These are phyloP conservation scores for Eidolon dupreanum DNA, from an alignment of 2,797 vertebrate species.

Conservation along the genomic window DNA sequence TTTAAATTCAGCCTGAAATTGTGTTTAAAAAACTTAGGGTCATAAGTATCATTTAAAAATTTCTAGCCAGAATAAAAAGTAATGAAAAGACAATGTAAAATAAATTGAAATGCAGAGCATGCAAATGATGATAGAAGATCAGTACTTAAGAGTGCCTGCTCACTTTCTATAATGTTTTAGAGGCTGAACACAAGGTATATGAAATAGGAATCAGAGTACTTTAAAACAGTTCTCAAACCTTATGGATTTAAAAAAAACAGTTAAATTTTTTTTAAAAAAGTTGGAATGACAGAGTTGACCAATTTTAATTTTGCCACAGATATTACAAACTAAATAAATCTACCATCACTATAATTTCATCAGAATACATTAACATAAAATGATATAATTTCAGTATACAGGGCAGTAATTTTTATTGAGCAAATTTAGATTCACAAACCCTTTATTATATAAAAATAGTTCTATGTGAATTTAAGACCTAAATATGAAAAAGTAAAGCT, in stretches of 20 bases:
- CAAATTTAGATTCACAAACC: conserved; percentile 13
- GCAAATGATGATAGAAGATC: background rate
- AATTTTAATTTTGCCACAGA: conserved; percentile 44
- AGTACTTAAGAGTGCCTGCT: background rate
- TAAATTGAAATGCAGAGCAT: background rate
- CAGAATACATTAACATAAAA: conserved; percentile 32
- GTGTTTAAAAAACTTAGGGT: background rate
- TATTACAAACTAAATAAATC: conserved; percentile 42
- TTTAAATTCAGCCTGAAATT: conserved; percentile 43
- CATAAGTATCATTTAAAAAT: background rate
- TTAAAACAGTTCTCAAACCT: background rate
- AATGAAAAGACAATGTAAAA: background rate
- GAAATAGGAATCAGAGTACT: background rate
- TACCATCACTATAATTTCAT: conserved; percentile 26
- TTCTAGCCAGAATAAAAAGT: background rate
- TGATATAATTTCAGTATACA: background rate
- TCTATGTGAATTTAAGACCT: conserved; percentile 12
- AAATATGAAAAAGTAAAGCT: conserved; percentile 35
- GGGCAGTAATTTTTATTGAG: background rate
- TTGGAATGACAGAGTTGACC: background rate
- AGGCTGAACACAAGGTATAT: background rate
- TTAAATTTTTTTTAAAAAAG: background rate
- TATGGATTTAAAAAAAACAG: background rate
- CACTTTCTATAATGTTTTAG: background rate
- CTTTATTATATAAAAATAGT: background rate